phyloP scores from a whole-genome alignment of 2,113 vertebrate species.

The Xenopus laevis region DNA sequence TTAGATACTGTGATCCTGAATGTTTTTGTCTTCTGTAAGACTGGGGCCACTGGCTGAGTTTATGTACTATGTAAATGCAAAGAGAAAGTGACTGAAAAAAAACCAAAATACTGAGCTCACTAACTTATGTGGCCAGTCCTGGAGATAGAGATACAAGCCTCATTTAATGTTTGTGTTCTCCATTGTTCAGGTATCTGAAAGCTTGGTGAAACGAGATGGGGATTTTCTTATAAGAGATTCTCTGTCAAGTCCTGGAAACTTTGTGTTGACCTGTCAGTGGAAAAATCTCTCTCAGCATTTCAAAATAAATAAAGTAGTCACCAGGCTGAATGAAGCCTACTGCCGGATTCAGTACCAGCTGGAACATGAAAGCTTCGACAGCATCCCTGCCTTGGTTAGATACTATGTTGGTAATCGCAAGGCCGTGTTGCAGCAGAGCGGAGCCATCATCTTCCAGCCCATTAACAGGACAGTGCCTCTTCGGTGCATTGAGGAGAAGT shows the following conservation, averaged over 20 bases:
- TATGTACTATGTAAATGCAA: too few relatives aligned
- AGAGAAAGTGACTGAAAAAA: too few relatives aligned
- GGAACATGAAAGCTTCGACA: slow-evolving; percentile 90
- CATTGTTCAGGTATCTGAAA: slow-evolving; percentile 79
- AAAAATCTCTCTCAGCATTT: slow-evolving; percentile 90
- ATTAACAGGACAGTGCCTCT: slow-evolving; percentile 86
- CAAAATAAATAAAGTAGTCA: slow-evolving; percentile 84
- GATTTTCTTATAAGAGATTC: slow-evolving; percentile 95
- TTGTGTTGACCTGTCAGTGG: slow-evolving; percentile 95
- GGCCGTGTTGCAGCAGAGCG: slow-evolving; percentile 84
- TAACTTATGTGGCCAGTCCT: too few relatives aligned
- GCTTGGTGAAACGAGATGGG: slow-evolving; percentile 84
- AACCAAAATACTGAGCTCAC: too few relatives aligned
- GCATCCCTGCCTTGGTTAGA: slow-evolving; percentile 83
- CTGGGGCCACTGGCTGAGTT: too few relatives aligned
- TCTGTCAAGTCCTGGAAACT: slow-evolving; percentile 88
- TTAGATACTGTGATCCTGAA: too few relatives aligned
- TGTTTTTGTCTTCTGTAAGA: too few relatives aligned
- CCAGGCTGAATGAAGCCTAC: slow-evolving; percentile 85
- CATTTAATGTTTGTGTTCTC: slow-evolving; percentile 15
- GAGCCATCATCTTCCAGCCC: slow-evolving; percentile 94
- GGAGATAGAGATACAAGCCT: too few relatives aligned
- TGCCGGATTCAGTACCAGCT: slow-evolving; percentile 87
- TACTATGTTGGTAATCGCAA: slow-evolving; percentile 91
- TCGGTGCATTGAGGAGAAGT: slow-evolving; percentile 86